Conservation (phyloP, 2,113 vertebrate genomes). For the Dinomys branickii region DNA sequence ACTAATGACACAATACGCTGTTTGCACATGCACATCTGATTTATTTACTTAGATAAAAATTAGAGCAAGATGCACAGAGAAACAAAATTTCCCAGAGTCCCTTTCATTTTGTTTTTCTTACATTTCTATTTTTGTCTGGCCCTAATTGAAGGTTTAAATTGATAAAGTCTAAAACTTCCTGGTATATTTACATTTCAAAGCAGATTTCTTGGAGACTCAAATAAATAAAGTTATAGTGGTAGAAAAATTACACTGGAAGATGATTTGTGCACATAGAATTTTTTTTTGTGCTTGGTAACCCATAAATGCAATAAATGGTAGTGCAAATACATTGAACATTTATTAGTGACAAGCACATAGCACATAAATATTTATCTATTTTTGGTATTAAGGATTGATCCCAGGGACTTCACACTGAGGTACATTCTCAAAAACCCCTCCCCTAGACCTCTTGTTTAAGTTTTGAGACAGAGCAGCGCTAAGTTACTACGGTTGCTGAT, state of each 20-base stretch:
- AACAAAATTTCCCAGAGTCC: not conserved
- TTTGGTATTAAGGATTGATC: not conserved
- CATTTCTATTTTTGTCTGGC: not conserved
- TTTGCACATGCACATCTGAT: no score
- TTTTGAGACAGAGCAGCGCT: not conserved
- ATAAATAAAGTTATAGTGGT: not conserved
- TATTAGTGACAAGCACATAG: not conserved
- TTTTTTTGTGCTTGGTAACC: not conserved
- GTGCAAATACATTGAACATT: not conserved
- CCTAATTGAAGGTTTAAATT: not conserved
- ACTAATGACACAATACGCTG: no score
- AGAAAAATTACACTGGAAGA: not conserved
- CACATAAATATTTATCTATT: not conserved
- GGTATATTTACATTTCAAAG: constrained; percentile 54
- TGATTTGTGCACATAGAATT: not conserved
- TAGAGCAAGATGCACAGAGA: not conserved
- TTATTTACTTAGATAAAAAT: no score
- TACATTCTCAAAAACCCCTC: not conserved
- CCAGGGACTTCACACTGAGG: not conserved
- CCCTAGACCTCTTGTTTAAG: not conserved
- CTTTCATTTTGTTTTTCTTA: not conserved
- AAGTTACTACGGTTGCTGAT: not conserved
- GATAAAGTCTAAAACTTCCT: not conserved
- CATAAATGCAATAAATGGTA: not conserved
- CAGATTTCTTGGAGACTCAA: constrained; percentile 25